Conservation (phyloP, 30 jellyfish, hydroid and myxozoan species). For the Nemopilema nomurai region DNA sequence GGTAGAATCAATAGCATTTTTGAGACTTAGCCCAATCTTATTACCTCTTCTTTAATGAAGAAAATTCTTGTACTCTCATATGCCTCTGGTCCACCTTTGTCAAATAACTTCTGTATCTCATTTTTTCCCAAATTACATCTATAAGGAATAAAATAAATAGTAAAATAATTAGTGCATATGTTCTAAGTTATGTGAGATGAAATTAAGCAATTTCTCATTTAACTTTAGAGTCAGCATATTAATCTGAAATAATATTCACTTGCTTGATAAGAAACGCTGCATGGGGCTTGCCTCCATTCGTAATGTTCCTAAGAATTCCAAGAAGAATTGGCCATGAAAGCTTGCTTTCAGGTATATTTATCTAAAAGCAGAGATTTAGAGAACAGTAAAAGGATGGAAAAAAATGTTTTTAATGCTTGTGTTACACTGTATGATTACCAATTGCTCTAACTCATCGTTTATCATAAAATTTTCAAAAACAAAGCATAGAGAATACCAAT, state of each 20-base stretch:
- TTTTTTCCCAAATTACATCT: conserved; percentile 74
- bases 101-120: conserved; percentile 37
- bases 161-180: too few relatives aligned
- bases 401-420: too few relatives aligned
- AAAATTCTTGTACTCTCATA: conserved; percentile 82
- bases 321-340: conserved; percentile 78
- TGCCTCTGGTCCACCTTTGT: conserved; percentile 94
- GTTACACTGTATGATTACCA: too few relatives aligned
- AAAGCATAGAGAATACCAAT: too few relatives aligned
- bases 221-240: background rate
- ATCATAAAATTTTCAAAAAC: too few relatives aligned
- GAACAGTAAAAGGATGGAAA: background rate
- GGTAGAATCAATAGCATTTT: background rate
- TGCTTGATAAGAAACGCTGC: conserved; percentile 73
- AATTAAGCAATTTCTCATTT: too few relatives aligned
- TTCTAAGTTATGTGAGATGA: too few relatives aligned
- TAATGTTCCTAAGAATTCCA: conserved; percentile 72
- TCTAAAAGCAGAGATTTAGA: conserved; percentile 30
- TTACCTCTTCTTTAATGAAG: conserved; percentile 70
- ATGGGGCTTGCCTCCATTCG: conserved; percentile 82
- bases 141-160: background rate
- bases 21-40: background rate
- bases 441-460: too few relatives aligned
- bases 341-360: conserved; percentile 80
- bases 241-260: background rate